Conservation (phyloP, 1,140 invertebrate genomes). For the Aphidius ervi region DNA sequence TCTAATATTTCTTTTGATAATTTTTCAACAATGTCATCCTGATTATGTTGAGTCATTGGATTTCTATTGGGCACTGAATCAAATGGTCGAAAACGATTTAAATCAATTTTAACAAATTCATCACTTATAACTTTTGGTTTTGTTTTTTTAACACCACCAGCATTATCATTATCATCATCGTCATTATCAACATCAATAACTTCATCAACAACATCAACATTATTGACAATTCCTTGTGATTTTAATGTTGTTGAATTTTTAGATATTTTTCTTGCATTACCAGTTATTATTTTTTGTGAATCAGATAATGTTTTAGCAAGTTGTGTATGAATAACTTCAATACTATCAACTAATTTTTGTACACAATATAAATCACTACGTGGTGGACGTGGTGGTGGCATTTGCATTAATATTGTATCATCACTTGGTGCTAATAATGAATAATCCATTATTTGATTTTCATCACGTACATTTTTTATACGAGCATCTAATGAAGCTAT, state of each 20-base stretch:
- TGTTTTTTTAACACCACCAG: not conserved
- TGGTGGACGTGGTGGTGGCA: slow-evolving; percentile 23
- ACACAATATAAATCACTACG: slow-evolving; percentile 29
- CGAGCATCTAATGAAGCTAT: slow-evolving; percentile 42
- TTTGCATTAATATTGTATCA: slow-evolving; percentile 35
- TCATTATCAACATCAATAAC: not conserved
- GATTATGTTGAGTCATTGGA: slow-evolving; percentile 10
- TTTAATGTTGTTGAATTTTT: not conserved
- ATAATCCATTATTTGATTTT: slow-evolving; percentile 33
- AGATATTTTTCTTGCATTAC: not conserved
- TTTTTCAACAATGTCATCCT: slow-evolving; percentile 37
- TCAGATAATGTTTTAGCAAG: slow-evolving; percentile 38
- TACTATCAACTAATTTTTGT: slow-evolving; percentile 36
- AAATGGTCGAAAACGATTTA: slow-evolving; percentile 27
- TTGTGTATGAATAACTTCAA: slow-evolving; percentile 39
- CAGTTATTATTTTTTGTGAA: slow-evolving; percentile 36
- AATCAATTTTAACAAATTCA: slow-evolving; percentile 34
- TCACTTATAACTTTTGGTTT: slow-evolving; percentile 39
- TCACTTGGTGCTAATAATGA: slow-evolving; percentile 29
- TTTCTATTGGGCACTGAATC: slow-evolving; percentile 8
- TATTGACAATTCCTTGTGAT: not conserved
- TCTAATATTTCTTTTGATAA: slow-evolving; percentile 44
- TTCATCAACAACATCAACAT: not conserved
- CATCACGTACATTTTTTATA: slow-evolving; percentile 40
- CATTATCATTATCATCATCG: not conserved